Evolutionary conservation across 1,140 invertebrate species (phyloP), one percentile per base, ranked within the genome.

Genomic region (Apis dorsata): DNA sequence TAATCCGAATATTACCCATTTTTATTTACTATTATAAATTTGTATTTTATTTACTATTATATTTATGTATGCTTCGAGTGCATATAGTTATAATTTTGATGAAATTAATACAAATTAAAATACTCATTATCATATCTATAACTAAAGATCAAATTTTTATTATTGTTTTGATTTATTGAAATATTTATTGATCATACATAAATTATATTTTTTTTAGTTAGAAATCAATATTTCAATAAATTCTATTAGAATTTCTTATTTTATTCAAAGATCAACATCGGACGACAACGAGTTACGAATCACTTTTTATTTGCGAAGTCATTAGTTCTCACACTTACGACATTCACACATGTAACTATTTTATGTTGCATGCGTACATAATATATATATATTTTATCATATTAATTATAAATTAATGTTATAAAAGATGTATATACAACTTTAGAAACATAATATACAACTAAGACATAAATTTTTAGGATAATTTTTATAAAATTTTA

Each of bases 221-320:
- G 2, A 76, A 76, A 63, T 68, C 21, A 9, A 4, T 11, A 0
- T 21, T 17, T 76, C 12, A 34, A 44, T 44, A 44, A 34, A 34
- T 66, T 13, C 11, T 19, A 28, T 81, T 10, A 28, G 10, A 66
- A 73, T 63, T 19, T 28, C 2, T 55, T 24, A 81, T 59, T 15
- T 2, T 19, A 11, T 21, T 51, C n/a, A 24, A 68, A n/a, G 12
- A 60, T 13, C 19, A 10, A 59, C 19, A 7, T 53, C 19, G 34
- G 4, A 57, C 19, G 21, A 81, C 24, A 28, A 17, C 19, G 5
- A n/a, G 11, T 62, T 55, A 24, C 57, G 28, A 80, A 3, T 81
- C 62, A 75, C 8, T 51, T 65, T 4, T 51, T 80, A 70, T 21
- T 65, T 75, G 53, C 72, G 19, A 68, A 81, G 72, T 76, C 72